Evolutionary conservation across 2,888 invertebrate species (phyloP).

Genomic region (Drosophila mimica): DNA sequence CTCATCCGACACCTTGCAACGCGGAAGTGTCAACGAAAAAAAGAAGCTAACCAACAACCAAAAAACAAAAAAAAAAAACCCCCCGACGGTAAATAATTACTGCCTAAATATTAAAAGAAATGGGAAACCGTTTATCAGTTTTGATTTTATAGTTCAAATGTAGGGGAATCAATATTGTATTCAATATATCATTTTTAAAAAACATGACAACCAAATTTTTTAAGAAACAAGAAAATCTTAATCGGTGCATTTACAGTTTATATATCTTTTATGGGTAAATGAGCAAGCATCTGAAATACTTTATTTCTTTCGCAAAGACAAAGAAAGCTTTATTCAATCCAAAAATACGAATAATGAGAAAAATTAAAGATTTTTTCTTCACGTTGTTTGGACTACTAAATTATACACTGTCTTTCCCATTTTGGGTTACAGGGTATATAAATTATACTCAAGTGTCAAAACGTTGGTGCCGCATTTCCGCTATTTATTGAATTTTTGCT

Average conservation of each 20-base stretch:
- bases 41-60: slow-evolving; percentile 36
- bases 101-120: slow-evolving; percentile 1
- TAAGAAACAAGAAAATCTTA: not conserved
- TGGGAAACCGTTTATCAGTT: not conserved
- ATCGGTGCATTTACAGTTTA: not conserved
- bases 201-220: not conserved
- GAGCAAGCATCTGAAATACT: not conserved
- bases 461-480: slow-evolving; percentile 50
- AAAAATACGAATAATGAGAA: slow-evolving; percentile 10
- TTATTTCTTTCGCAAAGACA: not conserved
- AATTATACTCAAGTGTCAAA: slow-evolving; percentile 33
- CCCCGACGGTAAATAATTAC: not conserved
- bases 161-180: not conserved
- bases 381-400: slow-evolving; percentile 18
- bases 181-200: not conserved
- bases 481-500: slow-evolving; percentile 50
- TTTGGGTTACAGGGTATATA: slow-evolving; percentile 40
- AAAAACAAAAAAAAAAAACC: slow-evolving; percentile 17
- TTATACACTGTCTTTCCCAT: slow-evolving; percentile 18
- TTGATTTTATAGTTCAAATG: not conserved
- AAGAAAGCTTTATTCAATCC: not conserved
- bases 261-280: not conserved
- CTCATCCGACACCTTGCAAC: slow-evolving; percentile 63
- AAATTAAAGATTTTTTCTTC: slow-evolving; percentile 2
- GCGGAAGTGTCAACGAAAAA: slow-evolving; percentile 59